Conservation (phyloP, 2,113 vertebrate genomes). For the Chaenocephalus aceratus region DNA sequence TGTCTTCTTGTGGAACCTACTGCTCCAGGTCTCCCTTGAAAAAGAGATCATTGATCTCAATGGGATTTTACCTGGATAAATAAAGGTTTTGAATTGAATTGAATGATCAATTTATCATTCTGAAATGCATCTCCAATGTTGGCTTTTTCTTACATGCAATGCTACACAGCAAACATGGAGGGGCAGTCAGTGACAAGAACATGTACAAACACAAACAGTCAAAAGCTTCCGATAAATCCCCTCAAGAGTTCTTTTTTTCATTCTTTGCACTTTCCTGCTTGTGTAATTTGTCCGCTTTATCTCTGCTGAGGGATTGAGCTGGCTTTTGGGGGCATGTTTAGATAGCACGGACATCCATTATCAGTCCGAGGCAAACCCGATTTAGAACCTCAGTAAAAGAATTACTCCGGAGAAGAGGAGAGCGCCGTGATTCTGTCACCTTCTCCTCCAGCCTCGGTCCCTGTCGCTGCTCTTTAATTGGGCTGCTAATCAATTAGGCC, state of each 20-base stretch:
- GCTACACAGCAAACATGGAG: background rate
- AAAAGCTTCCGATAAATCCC: constrained; percentile 21
- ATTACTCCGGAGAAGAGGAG: constrained; percentile 55
- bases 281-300: constrained; percentile 70
- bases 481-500: constrained; percentile 68
- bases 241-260: constrained; percentile 12
- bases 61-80: too few relatives aligned
- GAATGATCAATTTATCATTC: constrained; percentile 61
- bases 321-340: constrained; percentile 69
- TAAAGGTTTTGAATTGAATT: too few relatives aligned
- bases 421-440: constrained; percentile 44
- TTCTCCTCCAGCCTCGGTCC: constrained; percentile 16
- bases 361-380: constrained; percentile 68
- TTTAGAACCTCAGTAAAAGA: constrained; percentile 58
- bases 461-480: constrained; percentile 61
- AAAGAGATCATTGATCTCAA: too few relatives aligned
- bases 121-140: constrained; percentile 16
- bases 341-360: constrained; percentile 74
- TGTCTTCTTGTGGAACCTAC: too few relatives aligned
- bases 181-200: constrained; percentile 11
- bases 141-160: background rate
- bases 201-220: constrained; percentile 5
- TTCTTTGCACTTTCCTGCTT: constrained; percentile 27
- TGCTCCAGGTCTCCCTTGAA: too few relatives aligned
- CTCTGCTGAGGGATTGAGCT: constrained; percentile 47